phyloP scores from a whole-genome alignment of 2,888 invertebrate genomes.

The Perizoma affinitatum region DNA sequence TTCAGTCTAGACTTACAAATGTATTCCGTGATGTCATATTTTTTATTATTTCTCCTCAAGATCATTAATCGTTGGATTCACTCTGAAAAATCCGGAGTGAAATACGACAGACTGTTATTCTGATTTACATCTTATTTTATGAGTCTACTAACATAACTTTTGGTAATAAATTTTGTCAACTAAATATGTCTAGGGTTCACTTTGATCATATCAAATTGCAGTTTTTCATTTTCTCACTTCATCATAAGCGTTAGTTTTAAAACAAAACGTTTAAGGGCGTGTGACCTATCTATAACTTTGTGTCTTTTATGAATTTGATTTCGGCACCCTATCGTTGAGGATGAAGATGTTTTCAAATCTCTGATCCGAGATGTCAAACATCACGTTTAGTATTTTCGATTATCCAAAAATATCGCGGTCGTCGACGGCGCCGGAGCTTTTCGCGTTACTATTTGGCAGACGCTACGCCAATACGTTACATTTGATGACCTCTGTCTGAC shows the following conservation, averaged over 20 bases:
- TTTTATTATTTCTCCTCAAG: not conserved
- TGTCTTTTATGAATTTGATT: not conserved
- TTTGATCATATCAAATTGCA: no score
- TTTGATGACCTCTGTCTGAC: slow-evolving; percentile 37
- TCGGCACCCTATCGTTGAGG: slow-evolving; percentile 25
- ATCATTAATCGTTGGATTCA: no score
- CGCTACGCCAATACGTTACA: slow-evolving; percentile 31
- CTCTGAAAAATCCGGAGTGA: slow-evolving; percentile 1
- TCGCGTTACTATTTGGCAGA: slow-evolving; percentile 51
- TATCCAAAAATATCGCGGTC: slow-evolving; percentile 49
- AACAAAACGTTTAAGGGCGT: slow-evolving; percentile 28
- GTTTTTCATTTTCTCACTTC: not conserved
- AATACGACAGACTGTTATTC: slow-evolving; percentile 18
- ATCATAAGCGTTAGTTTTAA: slow-evolving; percentile 19
- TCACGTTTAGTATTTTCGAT: slow-evolving; percentile 24
- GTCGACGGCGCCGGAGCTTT: slow-evolving; percentile 46
- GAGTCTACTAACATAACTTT: slow-evolving; percentile 5
- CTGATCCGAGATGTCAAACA: slow-evolving; percentile 52
- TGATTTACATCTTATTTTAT: slow-evolving; percentile 19
- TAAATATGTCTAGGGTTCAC: not conserved
- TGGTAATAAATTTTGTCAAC: slow-evolving; percentile 8
- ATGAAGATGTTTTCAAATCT: slow-evolving; percentile 33
- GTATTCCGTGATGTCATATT: not conserved
- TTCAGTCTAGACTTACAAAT: slow-evolving; percentile 18
- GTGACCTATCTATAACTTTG: slow-evolving; percentile 21